Percentiles rank a stretch among this genome's conserved stretches.
These are phyloP conservation scores for Lonchura striata DNA, from an alignment of 2,113 vertebrate species.

Conservation along the genomic window DNA sequence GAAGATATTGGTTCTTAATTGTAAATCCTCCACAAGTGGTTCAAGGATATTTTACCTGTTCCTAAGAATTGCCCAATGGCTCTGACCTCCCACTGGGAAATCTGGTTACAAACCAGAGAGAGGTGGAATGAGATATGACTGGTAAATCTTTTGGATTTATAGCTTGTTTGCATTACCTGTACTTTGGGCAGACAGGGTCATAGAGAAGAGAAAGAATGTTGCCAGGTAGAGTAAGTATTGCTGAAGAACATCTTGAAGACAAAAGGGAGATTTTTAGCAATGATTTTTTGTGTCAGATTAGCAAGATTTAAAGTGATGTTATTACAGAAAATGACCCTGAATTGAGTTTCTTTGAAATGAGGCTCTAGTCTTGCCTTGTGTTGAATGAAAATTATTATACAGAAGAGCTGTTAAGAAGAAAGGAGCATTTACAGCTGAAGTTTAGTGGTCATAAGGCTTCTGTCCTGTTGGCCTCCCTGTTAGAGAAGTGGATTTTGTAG, in stretches of 20 bases:
- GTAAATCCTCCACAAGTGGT: not conserved
- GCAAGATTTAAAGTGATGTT: not conserved
- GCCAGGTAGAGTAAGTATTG: not conserved
- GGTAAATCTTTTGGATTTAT: not conserved
- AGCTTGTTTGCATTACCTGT: not conserved
- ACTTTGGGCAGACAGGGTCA: not conserved
- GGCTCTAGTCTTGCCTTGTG: not conserved
- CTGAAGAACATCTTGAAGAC: not conserved
- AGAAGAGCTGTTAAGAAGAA: not conserved
- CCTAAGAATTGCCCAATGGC: too few species aligned
- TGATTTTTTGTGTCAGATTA: not conserved
- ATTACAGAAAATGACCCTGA: not conserved
- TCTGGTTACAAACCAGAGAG: not conserved
- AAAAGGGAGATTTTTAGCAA: not conserved
- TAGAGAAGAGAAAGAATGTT: not conserved
- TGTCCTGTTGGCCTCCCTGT: not conserved
- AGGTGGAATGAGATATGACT: not conserved
- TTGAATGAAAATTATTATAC: not conserved
- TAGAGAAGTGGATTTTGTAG: not conserved
- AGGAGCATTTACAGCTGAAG: not conserved
- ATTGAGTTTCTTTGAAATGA: not conserved
- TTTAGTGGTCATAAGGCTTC: not conserved
- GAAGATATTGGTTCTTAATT: not conserved
- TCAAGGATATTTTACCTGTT: not conserved
- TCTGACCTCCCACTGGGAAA: not conserved